Percentiles rank a stretch among this genome's conserved stretches.
Evolutionary conservation across 2,113 vertebrate genomes (phyloP).

Genomic region (Xenopus laevis): DNA sequence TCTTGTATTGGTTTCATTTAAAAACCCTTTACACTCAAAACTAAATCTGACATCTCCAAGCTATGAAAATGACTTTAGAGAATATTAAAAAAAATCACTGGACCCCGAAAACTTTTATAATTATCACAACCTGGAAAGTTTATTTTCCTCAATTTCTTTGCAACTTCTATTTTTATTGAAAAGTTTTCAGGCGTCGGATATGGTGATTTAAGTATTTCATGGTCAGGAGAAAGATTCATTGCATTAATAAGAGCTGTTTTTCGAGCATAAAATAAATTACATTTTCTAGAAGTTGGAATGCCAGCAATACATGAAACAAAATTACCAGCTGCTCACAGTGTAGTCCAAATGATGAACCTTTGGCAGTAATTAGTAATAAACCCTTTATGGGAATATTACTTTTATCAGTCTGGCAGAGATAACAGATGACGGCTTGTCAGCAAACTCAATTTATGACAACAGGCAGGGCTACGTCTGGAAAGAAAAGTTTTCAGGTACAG

Average conservation of each 20-base stretch:
- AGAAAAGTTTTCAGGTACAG: not conserved
- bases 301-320: conserved; percentile 29
- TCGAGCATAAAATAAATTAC: conserved; percentile 12
- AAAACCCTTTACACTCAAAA: no score
- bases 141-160: no score
- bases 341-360: conserved; percentile 21
- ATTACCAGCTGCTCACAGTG: conserved; percentile 34
- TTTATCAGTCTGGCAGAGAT: not conserved
- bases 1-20: no score
- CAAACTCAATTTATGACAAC: not conserved
- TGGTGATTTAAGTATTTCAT: conserved; percentile 9
- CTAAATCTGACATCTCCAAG: no score
- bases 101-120: no score
- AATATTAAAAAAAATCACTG: no score
- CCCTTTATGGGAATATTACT: conserved; percentile 28
- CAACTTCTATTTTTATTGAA: no score
- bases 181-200: no score
- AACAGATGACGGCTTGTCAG: not conserved
- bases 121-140: no score
- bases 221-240: conserved; percentile 4
- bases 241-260: conserved; percentile 29
- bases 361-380: conserved; percentile 31
- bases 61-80: no score
- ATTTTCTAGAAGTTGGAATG: conserved; percentile 23
- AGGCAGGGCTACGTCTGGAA: not conserved